Base-by-base conservation (phyloP, 1,140 invertebrate species). In the Drosophila bifasciata region DNA sequence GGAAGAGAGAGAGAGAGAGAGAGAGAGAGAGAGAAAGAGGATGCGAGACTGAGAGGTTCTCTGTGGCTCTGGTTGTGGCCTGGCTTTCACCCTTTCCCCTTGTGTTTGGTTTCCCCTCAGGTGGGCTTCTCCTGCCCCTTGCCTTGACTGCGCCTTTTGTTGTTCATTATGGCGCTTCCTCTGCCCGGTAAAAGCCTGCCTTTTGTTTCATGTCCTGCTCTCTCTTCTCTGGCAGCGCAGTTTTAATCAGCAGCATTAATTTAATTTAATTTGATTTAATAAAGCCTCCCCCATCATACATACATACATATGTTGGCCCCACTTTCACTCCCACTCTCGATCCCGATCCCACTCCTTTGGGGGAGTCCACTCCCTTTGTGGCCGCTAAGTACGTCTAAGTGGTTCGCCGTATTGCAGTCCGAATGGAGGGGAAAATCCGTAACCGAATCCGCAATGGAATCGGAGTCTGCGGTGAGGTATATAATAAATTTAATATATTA, bases 201-300 rank as follows among this genome's bases (percentile, higher is more conserved):
- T 76, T 78, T 79, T 84, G 80, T 84, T 79, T 79, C 32, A 58
- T 60, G 60, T 62, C 60, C 50, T 60, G 3, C 48, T 43, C 66
- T 43, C 48, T 43, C 66, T 43, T 51, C 64, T 13, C 11, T 36
- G 23, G 63, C 58, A 45, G 23, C 28, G 4, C 32, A 19, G 61
- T 66, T 86, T 86, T 79, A 79, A 88, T 89, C 71, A 88, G 75
- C 56, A 52, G 83, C 79, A 72, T 88, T 88, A 83, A 88, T 83
- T 88, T 88, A 88, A 89, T 89, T 88, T 88, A 89, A 88, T 88
- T 88, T 88, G 84, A 89, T 83, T 83, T 89, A 83, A 89, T 88
- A 83, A 66, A 76, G 61, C 64, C 59, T 53, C 25, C 49, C 17
- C 43, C 9, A 16, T 48, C 59, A 64, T 63, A 6, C 17, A 28